Base-by-base conservation (phyloP, 2,113 vertebrate species). In the Micromys minutus region DNA sequence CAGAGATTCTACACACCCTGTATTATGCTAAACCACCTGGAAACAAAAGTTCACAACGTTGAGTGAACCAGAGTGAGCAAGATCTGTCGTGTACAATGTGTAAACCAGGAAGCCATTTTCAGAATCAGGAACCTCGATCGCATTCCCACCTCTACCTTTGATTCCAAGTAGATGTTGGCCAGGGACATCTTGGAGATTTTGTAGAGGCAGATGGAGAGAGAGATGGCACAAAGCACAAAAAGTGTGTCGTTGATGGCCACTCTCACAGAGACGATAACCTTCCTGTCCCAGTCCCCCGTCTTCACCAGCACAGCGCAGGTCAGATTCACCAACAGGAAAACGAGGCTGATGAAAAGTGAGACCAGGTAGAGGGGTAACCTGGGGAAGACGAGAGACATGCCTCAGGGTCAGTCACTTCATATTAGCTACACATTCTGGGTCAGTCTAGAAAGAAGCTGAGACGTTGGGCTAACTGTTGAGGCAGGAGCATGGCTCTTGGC, bases 181-280 rank as follows among this genome's bases (percentile, higher is more conserved):
- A 99, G 98, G 24, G 99, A 99, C 99, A 99, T 99, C 98, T 99
- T 99, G 34, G 99, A 99, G 89, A 99, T 99, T 98, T 99, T 99
- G 98, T 99, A 99, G 89, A 99, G 99, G 97, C 99, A 99, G 96
- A 99, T 52, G 72, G 99, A 99, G 95, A 99, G 99, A 5, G 99
- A 99, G 96, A 99, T 89, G 74, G 99, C 99, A 0, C 99, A 99
- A 87, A 99, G 98, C 97, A 99, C 99, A 4, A 99, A 99, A 4
- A 99, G 97, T 0, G 99, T 98, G 98, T 99, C 99, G 22, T 99
- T 99, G 97, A 99, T 99, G 80, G 99, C 97, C 94, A 99, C 99
- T 17, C 99, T 98, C 96, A 99, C 99, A 0, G 99, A 98, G 42
- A 99, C 99, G 16, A 99, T 98, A 75, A 98, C 98, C 98, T 98